phyloP scores from a whole-genome alignment of 2,888 invertebrate species.

The Cryptosula pallasiana region DNA sequence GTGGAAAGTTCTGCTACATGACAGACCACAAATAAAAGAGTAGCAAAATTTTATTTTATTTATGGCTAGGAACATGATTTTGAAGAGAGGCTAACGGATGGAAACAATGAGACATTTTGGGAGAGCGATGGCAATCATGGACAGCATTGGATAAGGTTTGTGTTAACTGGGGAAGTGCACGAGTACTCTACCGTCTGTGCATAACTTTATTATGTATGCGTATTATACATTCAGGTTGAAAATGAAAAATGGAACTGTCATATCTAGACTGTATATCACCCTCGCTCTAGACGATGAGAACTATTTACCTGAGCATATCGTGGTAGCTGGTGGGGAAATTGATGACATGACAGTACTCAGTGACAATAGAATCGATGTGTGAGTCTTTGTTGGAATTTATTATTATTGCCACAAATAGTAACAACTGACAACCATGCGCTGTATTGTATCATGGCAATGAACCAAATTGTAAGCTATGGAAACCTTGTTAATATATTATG shows the following conservation, averaged over 20 bases:
- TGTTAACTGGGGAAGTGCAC: too few species aligned
- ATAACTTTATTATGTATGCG: too few species aligned
- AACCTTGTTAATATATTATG: too few species aligned
- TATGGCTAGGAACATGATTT: conserved; percentile 41
- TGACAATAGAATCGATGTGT: conserved; percentile 42
- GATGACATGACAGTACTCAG: conserved; percentile 41
- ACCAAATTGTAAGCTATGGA: too few species aligned
- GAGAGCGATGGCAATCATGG: conserved; percentile 52
- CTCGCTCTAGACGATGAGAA: conserved; percentile 48
- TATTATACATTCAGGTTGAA: conserved; percentile 6
- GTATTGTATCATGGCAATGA: too few species aligned
- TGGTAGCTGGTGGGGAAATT: conserved; percentile 45
- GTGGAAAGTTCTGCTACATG: too few species aligned
- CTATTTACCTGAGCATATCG: conserved; percentile 44
- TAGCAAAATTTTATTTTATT: background rate
- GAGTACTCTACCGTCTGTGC: too few species aligned
- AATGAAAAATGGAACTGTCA: conserved; percentile 23
- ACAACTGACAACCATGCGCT: too few species aligned
- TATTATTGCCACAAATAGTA: too few species aligned
- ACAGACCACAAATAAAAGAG: too few species aligned
- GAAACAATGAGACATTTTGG: conserved; percentile 50
- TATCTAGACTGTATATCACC: conserved; percentile 33
- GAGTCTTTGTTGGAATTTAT: conserved; percentile 17
- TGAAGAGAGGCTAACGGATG: conserved; percentile 45
- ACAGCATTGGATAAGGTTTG: conserved; percentile 45